These are phyloP conservation scores for Macrosiphum euphorbiae DNA, from an alignment of 2,888 invertebrate species.

Conservation along the genomic window DNA sequence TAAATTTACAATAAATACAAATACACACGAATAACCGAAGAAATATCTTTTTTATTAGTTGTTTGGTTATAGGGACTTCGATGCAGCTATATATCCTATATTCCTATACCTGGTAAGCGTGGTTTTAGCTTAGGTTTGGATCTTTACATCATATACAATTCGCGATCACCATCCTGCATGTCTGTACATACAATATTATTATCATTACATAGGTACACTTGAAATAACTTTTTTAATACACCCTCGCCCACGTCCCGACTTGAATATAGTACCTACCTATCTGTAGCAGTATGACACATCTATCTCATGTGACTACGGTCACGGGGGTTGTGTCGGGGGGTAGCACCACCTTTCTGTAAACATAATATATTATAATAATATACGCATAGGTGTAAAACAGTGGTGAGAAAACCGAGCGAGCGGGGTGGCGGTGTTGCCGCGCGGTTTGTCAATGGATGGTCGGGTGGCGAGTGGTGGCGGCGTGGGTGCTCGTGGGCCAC, in stretches of 20 bases:
- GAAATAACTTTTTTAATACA: conserved; percentile 9
- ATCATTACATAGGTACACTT: neutral
- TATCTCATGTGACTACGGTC: neutral
- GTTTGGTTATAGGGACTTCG: no score
- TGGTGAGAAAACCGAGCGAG: neutral
- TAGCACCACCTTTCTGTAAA: neutral
- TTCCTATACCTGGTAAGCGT: no score
- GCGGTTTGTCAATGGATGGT: conserved; percentile 6
- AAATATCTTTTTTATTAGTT: no score
- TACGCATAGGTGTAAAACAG: conserved; percentile 18
- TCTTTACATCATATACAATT: neutral
- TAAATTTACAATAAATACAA: no score
- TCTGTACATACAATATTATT: neutral
- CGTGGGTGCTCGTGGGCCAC: conserved; percentile 30
- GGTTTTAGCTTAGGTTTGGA: no score
- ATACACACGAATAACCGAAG: no score
- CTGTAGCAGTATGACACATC: neutral
- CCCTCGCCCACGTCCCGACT: neutral
- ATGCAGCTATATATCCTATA: no score
- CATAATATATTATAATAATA: conserved; percentile 5
- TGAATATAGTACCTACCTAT: neutral
- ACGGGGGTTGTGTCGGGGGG: neutral
- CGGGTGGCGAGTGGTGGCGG: neutral
- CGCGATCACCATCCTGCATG: neutral
- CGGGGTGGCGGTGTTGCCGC: conserved; percentile 27